Conservation (phyloP, 2,113 vertebrate genomes). For the Lasiurus borealis region DNA sequence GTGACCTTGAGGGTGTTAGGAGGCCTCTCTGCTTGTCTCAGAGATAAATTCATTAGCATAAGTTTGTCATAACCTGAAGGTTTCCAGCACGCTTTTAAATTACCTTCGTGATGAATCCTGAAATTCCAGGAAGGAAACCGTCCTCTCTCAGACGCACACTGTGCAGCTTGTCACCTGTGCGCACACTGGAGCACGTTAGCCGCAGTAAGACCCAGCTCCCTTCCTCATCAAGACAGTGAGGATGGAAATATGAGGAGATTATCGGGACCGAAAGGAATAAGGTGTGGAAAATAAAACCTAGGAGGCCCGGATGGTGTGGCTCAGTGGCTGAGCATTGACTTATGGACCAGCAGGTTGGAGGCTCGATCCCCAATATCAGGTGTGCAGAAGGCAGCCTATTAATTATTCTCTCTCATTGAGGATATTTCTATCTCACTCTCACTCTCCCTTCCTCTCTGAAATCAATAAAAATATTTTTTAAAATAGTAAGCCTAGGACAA, state of each 20-base stretch:
- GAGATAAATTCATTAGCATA: neutral
- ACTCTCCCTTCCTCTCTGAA: no score
- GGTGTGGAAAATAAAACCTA: conserved; percentile 3
- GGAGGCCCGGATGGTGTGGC: no score
- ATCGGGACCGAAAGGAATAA: neutral
- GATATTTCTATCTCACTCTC: no score
- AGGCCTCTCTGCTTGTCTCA: conserved; percentile 5
- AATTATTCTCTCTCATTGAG: no score
- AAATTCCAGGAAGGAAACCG: neutral
- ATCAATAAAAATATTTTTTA: no score
- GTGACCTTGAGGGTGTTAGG: neutral
- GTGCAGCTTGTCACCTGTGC: neutral
- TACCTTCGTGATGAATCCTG: neutral
- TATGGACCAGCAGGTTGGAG: no score
- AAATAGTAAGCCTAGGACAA: neutral
- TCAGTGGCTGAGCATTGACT: no score
- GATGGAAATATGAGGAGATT: neutral
- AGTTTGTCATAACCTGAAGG: neutral
- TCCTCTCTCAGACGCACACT: neutral
- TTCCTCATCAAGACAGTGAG: neutral
- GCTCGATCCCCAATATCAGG: no score
- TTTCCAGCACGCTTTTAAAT: neutral
- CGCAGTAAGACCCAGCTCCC: neutral
- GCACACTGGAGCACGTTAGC: neutral
- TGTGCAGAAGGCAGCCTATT: no score